phyloP scores from a whole-genome alignment of 2,113 vertebrate species.

The Furnarius figulus region DNA sequence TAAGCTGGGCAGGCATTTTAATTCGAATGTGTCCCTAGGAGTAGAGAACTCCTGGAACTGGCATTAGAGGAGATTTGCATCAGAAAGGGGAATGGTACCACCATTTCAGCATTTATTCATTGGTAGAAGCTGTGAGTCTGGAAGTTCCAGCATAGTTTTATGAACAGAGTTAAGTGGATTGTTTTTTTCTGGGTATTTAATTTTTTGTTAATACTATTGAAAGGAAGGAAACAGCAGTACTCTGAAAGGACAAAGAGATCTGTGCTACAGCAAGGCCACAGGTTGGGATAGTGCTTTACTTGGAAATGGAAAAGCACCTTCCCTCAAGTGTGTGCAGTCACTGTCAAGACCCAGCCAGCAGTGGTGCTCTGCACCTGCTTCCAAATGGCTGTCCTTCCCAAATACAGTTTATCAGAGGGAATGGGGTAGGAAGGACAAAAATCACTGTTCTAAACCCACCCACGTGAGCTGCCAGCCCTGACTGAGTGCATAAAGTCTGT shows the following conservation, averaged over 20 bases:
- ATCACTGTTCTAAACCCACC: background rate
- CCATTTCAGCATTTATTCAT: background rate
- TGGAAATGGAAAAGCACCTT: background rate
- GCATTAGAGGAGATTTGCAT: background rate
- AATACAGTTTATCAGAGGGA: background rate
- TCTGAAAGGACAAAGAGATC: background rate
- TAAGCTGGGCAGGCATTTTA: background rate
- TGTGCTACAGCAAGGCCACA: background rate
- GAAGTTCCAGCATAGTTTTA: background rate
- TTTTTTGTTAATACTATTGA: background rate
- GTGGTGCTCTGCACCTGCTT: background rate
- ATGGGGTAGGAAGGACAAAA: background rate
- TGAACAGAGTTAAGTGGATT: background rate
- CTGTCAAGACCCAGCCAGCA: background rate
- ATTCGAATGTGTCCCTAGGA: background rate
- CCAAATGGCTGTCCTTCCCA: background rate
- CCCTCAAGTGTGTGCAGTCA: background rate
- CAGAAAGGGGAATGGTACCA: background rate
- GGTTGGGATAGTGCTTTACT: background rate
- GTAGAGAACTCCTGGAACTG: background rate
- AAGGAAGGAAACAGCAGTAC: background rate
- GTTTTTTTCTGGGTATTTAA: background rate
- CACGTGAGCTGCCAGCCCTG: background rate
- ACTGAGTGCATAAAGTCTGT: background rate
- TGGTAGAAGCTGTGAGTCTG: background rate